Base-by-base conservation (phyloP, 2,888 invertebrate species). In the Nomada goodeniana region DNA sequence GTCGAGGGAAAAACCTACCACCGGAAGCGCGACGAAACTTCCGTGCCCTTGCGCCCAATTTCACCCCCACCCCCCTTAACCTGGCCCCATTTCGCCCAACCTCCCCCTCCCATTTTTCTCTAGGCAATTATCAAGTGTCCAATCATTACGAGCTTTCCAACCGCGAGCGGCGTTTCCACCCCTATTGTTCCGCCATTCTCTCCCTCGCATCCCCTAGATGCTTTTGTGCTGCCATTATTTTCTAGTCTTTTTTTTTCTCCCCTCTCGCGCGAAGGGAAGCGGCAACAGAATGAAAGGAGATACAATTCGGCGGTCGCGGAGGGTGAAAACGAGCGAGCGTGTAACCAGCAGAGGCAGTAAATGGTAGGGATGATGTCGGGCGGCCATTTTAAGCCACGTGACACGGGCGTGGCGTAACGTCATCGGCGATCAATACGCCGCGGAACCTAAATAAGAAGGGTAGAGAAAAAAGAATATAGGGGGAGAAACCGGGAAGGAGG, bases 321-420 rank as follows among this genome's bases (percentile, higher is more conserved):
- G 60, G 67, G 76, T 65, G 65, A 77, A 65, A 76, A 61, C 60
- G 61, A 76, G 73, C 50, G 59, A 73, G 47, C 77, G 23, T 42
- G 29, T 36, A 11, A 60, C 53, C 61, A 65, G 36, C 76, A 79
- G 42, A 36, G 60, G 63, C 18, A 23, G 63, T 20, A 55, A 61
- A 71, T n/a, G 26, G 47, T 61, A 20, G 65, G 55, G 47, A 53
- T 65, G 76, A 74, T 84, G 75, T 74, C 72, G 81, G 81, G 80
- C 91, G 90, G 93, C 91, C 91, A 92, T 92, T 90, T 91, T 91
- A 82, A 82, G 91, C 90, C 92, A 93, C 92, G 92, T 92, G 93
- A 92, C 89, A 92, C 92, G 92, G 92, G 93, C 92, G 93, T 92
- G 92, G 92, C 92, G 92, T 92, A 91, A 92, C 92, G 92, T 92